Base-by-base conservation (phyloP, 2,797 vertebrate genomes). In the Sebastes paucispinis region DNA sequence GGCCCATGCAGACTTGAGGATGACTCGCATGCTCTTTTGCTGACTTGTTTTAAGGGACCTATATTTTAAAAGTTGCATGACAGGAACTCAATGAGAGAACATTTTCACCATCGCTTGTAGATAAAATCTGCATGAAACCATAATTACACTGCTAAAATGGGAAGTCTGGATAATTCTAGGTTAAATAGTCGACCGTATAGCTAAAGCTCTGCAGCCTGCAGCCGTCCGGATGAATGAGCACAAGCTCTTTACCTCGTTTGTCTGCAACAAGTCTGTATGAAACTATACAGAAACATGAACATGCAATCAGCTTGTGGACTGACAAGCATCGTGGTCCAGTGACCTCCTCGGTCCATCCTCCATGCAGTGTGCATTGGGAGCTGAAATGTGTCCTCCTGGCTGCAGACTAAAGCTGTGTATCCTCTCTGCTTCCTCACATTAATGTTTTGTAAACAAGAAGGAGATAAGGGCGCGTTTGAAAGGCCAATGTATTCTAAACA, bases 361-460 rank as follows among this genome's bases (percentile, higher is more conserved):
- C 54, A 34, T 32, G 31, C 31, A 24, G 52, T 13, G 76, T 2
- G 79, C 75, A 9, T 34, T 8, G 36, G 75, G 62, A 83, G 75
- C 80, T 87, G 87, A 82, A 69, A 73, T 83, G 88, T 81, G 81
- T 80, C 87, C 47, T 80, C 87, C 47, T 52, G 47, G 43, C 43
- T 83, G 87, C 79, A 82, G 36, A 39, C 36, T 39, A 1, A 0
- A 39, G 86, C 87, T 80, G 87, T 88, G 87, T 82, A 65, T 84
- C 82, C 86, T 86, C 86, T 86, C 82, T 54, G 87, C 89, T 93
- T 93, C 90, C 91, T 91, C 93, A 81, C 91, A 88, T 92, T 81
- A 81, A 88, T 94, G 93, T 94, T 94, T 94, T 92, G 93, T 92
- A 91, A 94, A 94, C 92, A 94, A 29, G 20, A 18, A 80, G 80